These are phyloP conservation scores for Lasioglossum albipes DNA, from an alignment of 1,140 invertebrate genomes.

Conservation along the genomic window DNA sequence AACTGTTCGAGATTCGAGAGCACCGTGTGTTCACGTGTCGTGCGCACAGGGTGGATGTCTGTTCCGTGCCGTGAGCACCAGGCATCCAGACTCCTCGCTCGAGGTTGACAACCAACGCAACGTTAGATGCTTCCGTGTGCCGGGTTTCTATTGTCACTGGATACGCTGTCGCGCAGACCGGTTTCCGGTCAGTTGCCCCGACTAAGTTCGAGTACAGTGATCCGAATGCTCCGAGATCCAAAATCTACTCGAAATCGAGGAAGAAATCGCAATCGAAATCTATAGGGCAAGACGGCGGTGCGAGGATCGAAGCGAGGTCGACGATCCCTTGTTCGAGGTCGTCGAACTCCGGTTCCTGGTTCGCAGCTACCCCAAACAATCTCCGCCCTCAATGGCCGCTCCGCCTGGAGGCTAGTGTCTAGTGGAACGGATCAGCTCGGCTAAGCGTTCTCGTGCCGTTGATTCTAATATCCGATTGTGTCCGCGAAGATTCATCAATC, in stretches of 20 bases:
- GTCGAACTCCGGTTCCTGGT: too few relatives aligned
- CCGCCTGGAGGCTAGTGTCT: too few relatives aligned
- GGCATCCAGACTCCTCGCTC: constrained; percentile 18
- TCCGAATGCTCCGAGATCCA: neutral
- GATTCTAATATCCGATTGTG: too few relatives aligned
- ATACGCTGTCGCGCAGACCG: neutral
- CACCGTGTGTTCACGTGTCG: constrained; percentile 9
- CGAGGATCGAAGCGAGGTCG: too few relatives aligned
- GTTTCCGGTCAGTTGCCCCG: constrained; percentile 1
- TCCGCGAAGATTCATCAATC: too few relatives aligned
- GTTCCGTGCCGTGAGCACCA: constrained; percentile 23
- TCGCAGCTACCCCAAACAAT: too few relatives aligned
- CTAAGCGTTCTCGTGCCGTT: too few relatives aligned
- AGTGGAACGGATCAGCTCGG: too few relatives aligned
- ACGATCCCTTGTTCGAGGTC: too few relatives aligned
- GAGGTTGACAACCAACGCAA: constrained; percentile 23
- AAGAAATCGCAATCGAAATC: neutral
- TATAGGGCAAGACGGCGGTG: too few relatives aligned
- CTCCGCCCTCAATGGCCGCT: too few relatives aligned
- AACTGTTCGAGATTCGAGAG: too few relatives aligned
- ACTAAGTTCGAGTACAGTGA: neutral
- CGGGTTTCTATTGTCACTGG: neutral
- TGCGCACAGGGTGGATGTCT: constrained; percentile 22
- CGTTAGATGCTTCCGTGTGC: constrained; percentile 25
- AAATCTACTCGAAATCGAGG: neutral